Conservation (phyloP, 1,140 invertebrate genomes). For the Dreissena polymorpha region DNA sequence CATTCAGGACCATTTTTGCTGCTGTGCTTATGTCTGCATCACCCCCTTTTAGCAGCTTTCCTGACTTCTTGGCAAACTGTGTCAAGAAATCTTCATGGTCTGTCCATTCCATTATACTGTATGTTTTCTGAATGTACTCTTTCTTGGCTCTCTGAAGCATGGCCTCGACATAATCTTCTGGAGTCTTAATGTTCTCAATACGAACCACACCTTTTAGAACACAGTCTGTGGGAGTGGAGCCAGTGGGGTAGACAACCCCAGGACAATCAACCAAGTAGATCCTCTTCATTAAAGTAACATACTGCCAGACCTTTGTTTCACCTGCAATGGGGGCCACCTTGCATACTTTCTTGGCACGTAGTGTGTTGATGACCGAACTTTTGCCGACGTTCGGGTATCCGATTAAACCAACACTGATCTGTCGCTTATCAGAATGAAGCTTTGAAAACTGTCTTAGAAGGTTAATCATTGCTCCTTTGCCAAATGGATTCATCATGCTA, state of each 20-base stretch:
- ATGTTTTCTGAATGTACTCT: slow-evolving; percentile 95
- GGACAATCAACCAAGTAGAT: slow-evolving; percentile 99
- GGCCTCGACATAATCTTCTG: slow-evolving; percentile 95
- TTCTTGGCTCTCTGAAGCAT: slow-evolving; percentile 93
- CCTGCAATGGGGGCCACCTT: slow-evolving; percentile 99
- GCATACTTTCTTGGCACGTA: slow-evolving; percentile 86
- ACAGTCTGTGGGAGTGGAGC: slow-evolving; percentile 94
- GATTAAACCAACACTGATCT: slow-evolving; percentile 99
- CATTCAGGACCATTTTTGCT: slow-evolving; percentile 98
- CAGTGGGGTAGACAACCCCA: slow-evolving; percentile 97
- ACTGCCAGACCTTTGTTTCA: slow-evolving; percentile 99
- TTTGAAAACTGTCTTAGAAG: slow-evolving; percentile 98
- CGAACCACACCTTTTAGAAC: slow-evolving; percentile 92
- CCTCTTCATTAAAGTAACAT: slow-evolving; percentile 97
- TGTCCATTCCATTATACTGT: slow-evolving; percentile 91
- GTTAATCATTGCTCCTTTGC: slow-evolving; percentile 98
- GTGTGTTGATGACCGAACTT: slow-evolving; percentile 98
- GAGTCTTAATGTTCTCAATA: slow-evolving; percentile 95
- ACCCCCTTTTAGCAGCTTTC: slow-evolving; percentile 96
- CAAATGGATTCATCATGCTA: slow-evolving; percentile 98
- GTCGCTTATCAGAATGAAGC: slow-evolving; percentile 95
- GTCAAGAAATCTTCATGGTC: slow-evolving; percentile 94
- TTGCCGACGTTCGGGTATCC: slow-evolving; percentile 99
- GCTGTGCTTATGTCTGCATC: slow-evolving; percentile 95
- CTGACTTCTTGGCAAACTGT: slow-evolving; percentile 91